These are phyloP conservation scores for Chamaea fasciata DNA, from an alignment of 2,113 vertebrate genomes.

Conservation along the genomic window DNA sequence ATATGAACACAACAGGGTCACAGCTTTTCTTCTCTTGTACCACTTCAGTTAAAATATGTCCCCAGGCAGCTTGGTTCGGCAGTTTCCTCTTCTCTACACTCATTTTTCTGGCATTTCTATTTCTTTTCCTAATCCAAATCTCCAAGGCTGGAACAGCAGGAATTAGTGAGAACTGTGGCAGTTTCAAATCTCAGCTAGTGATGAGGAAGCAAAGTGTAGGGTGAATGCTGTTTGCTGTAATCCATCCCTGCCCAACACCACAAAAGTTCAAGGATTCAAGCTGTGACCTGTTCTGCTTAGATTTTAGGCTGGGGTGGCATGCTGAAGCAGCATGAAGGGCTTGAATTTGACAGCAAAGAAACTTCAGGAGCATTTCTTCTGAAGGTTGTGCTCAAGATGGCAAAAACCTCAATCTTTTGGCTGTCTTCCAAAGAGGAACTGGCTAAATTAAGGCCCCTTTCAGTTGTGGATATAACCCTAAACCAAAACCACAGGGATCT, in stretches of 20 bases:
- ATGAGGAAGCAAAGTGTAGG: not conserved
- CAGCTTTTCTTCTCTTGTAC: not conserved
- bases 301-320: conserved; percentile 3
- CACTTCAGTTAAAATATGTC: not conserved
- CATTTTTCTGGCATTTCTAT: not conserved
- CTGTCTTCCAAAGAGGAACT: conserved; percentile 46
- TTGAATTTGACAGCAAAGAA: conserved; percentile 22
- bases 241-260: not conserved
- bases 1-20: not conserved
- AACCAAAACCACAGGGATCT: conserved; percentile 56
- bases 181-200: not conserved
- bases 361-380: not conserved
- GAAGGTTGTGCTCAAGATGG: conserved; percentile 27
- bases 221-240: not conserved
- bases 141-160: not conserved
- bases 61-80: not conserved
- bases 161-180: not conserved
- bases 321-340: not conserved
- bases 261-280: not conserved
- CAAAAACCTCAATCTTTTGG: conserved; percentile 55
- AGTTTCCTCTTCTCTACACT: not conserved
- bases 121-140: not conserved
- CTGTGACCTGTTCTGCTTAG: not conserved
- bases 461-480: conserved; percentile 49
- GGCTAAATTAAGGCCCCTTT: conserved; percentile 54